Conservation (phyloP, 2,888 invertebrate genomes). For the Megastigmus dorsalis region DNA sequence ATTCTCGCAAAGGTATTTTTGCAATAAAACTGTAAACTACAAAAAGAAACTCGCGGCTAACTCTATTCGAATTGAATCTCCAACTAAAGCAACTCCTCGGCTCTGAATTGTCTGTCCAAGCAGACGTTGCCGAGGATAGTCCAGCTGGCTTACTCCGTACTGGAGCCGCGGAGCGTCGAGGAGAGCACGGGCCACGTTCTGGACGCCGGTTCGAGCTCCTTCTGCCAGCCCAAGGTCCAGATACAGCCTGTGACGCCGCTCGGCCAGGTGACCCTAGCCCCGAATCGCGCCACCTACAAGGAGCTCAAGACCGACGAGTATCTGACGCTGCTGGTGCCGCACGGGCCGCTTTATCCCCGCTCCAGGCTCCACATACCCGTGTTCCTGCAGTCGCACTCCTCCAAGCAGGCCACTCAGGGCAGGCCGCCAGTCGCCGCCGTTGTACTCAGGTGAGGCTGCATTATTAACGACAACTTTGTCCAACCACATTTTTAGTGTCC, state of each 20-base stretch:
- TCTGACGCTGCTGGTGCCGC: constrained; percentile 89
- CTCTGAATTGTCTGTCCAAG: constrained; percentile 61
- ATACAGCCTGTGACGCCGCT: constrained; percentile 78
- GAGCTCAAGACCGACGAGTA: constrained; percentile 90
- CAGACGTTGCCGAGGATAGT: constrained; percentile 84
- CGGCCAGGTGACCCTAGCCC: constrained; percentile 82
- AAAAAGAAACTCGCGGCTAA: no score
- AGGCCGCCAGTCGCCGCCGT: constrained; percentile 80
- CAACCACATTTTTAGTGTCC: no score
- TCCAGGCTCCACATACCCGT: constrained; percentile 93
- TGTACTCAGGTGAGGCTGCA: constrained; percentile 82
- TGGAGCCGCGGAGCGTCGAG: constrained; percentile 80
- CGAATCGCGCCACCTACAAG: constrained; percentile 87
- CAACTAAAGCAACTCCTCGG: no score
- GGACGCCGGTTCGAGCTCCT: constrained; percentile 55
- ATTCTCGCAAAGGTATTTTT: no score
- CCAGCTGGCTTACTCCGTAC: constrained; percentile 90
- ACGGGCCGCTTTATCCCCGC: constrained; percentile 91
- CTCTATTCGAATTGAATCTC: no score
- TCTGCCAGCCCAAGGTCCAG: constrained; percentile 85
- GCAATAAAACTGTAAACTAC: no score
- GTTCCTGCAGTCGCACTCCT: constrained; percentile 81
- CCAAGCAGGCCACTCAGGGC: constrained; percentile 61
- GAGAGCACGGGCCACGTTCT: constrained; percentile 40
- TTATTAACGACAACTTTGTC: background rate